Base-by-base conservation (phyloP, 2,797 vertebrate genomes). In the Poecilia velifera region DNA sequence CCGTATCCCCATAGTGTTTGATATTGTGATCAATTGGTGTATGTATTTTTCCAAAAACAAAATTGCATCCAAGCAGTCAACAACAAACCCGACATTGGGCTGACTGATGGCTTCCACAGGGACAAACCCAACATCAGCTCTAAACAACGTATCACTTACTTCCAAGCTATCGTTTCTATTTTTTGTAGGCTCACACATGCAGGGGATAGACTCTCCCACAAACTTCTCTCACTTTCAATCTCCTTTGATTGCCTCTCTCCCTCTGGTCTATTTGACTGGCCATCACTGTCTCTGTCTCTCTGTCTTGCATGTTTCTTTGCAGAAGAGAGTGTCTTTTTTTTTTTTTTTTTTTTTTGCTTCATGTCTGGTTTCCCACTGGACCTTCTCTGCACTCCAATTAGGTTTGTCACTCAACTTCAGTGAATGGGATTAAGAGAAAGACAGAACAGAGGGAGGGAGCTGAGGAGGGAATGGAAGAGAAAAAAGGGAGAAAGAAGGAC, bases 361-460 rank as follows among this genome's bases (percentile, higher is more conserved):
- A 86, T 87, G 88, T 91, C 86, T 90, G 84, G 47, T 83, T 85
- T 93, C 91, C 93, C 94, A 83, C 87, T 75, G 91, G 93, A 93
- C 90, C 82, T 78, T 90, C 82, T 83, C 89, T 89, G 91, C 92
- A 84, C 88, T 92, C 94, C 93, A 94, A 95, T 94, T 95, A 94
- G 91, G 89, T 92, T 94, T 95, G 93, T 95, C 94, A 94, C 92
- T 95, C 94, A 94, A 92, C 92, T 87, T 81, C 90, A 89, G 84
- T 87, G 87, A 90, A 90, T 89, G 87, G 90, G 89, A 94, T 93
- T 93, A 93, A 90, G 85, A 86, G 84, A 84, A 82, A 88, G 72
- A 81, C 76, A 70, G 83, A 62, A 34, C 1, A 43, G 53, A 73
- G 51, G 22, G 64, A 72, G 73, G 36, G 49, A n/a, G 57, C 3